Percentiles rank a stretch among this genome's conserved stretches.
phyloP scores from a whole-genome alignment of 1,140 invertebrate genomes.

The Calosoma granatense region DNA sequence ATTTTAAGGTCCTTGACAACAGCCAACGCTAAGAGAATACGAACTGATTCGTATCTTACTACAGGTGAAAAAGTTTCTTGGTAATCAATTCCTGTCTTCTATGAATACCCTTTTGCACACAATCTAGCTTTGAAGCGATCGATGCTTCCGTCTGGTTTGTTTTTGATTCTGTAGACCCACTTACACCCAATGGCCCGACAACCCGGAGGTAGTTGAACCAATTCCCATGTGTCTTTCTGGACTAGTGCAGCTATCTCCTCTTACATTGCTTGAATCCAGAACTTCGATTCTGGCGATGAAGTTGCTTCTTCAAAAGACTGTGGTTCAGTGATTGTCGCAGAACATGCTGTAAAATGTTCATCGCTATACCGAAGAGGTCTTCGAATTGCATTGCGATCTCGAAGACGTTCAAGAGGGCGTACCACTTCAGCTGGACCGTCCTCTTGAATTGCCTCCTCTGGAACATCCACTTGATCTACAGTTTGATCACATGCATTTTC shows the following conservation, averaged over 20 bases:
- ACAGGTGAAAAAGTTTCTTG: slow-evolving; percentile 28
- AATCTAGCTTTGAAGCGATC: slow-evolving; percentile 34
- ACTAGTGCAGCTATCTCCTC: slow-evolving; percentile 25
- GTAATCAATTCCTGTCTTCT: slow-evolving; percentile 26
- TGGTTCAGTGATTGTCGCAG: slow-evolving; percentile 22
- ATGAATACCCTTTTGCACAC: slow-evolving; percentile 34
- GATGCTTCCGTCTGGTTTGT: slow-evolving; percentile 17
- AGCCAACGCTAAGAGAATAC: slow-evolving; percentile 14
- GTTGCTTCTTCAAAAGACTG: background rate
- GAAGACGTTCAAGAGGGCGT: background rate
- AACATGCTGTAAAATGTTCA: slow-evolving; percentile 21
- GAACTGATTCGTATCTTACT: slow-evolving; percentile 17
- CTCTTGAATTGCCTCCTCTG: slow-evolving; percentile 12
- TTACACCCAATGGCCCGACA: slow-evolving; percentile 25
- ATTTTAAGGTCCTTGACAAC: slow-evolving; percentile 11
- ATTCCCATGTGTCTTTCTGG: slow-evolving; percentile 24
- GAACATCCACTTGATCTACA: slow-evolving; percentile 6
- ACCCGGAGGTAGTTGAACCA: slow-evolving; percentile 22
- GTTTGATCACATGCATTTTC: slow-evolving; percentile 1
- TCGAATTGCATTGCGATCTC: slow-evolving; percentile 9
- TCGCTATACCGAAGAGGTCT: slow-evolving; percentile 4
- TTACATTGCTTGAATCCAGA: slow-evolving; percentile 25
- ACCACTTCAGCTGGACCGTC: background rate
- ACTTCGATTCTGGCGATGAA: background rate
- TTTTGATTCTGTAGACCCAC: slow-evolving; percentile 33